phyloP scores from a whole-genome alignment of 1,140 invertebrate species.

The Ericerus pela region DNA sequence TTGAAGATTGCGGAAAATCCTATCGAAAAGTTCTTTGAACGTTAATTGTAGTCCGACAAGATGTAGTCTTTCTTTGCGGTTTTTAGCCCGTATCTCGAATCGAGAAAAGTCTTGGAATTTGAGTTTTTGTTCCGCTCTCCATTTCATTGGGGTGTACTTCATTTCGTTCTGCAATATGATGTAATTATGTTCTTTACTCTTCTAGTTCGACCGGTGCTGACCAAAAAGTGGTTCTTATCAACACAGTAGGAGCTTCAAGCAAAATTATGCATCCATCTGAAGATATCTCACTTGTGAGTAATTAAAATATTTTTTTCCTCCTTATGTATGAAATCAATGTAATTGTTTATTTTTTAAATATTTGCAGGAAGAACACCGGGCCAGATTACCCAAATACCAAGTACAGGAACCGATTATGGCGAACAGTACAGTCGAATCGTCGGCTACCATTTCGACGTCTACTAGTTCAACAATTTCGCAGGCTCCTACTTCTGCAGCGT shows the following conservation, averaged over 20 bases:
- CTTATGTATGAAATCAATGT: no score
- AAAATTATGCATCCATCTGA: conserved; percentile 89
- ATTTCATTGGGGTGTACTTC: no score
- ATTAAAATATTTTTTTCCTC: conserved; percentile 11
- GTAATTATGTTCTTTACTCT: no score
- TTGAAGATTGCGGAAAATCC: no score
- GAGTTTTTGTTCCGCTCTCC: no score
- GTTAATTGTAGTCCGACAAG: no score
- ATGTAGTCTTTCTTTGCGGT: no score
- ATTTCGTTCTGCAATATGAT: no score
- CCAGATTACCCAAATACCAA: conserved; percentile 54
- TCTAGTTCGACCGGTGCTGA: conserved; percentile 25
- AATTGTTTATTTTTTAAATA: conserved; percentile 13
- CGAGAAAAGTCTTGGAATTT: no score
- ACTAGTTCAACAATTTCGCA: not conserved
- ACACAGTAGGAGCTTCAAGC: conserved; percentile 64
- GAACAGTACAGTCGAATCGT: conserved; percentile 23
- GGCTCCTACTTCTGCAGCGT: not conserved
- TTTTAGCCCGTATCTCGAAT: no score
- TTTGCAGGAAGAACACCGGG: conserved; percentile 64
- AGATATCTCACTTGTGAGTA: conserved; percentile 67
- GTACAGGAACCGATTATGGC: conserved; percentile 26
- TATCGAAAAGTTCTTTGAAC: no score
- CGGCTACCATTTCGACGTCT: not conserved
- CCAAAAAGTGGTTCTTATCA: conserved; percentile 55